Evolutionary conservation across 2,888 invertebrate species (phyloP).

Genomic region (Onthophagus sagittarius): DNA sequence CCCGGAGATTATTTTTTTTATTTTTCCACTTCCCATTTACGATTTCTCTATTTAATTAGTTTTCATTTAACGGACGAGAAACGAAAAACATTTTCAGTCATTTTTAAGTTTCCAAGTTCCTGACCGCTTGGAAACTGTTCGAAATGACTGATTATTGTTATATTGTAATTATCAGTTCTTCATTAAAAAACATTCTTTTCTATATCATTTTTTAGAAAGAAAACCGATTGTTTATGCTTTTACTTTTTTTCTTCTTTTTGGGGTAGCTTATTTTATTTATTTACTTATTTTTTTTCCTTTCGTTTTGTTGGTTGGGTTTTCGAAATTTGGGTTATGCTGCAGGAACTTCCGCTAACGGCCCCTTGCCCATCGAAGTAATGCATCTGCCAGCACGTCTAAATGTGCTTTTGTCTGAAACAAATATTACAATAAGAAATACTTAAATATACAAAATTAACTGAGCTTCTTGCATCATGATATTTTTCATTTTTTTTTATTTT

Average conservation of each 20-base stretch:
- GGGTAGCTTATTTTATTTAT: constrained; percentile 8
- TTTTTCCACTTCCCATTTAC: not conserved
- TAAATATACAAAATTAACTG: no score
- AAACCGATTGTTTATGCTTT: constrained; percentile 3
- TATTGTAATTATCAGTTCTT: not conserved
- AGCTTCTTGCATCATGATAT: no score
- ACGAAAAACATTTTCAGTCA: not conserved
- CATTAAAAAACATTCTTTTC: no score
- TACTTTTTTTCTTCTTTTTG: not conserved
- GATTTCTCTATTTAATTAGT: not conserved
- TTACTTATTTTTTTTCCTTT: constrained; percentile 1
- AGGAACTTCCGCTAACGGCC: constrained; percentile 64
- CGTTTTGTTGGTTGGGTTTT: not conserved
- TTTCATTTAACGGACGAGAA: not conserved
- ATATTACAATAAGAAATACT: constrained; percentile 19
- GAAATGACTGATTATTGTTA: not conserved
- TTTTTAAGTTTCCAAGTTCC: not conserved
- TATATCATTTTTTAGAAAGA: not conserved
- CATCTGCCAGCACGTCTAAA: constrained; percentile 90
- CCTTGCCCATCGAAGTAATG: constrained; percentile 88
- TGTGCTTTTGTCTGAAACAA: constrained; percentile 88
- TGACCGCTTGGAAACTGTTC: not conserved
- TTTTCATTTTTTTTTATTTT: no score
- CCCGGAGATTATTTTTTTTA: not conserved
- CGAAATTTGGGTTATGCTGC: no score